These are phyloP conservation scores for Tridacna crocea DNA, from an alignment of 2,888 invertebrate species.

Conservation along the genomic window DNA sequence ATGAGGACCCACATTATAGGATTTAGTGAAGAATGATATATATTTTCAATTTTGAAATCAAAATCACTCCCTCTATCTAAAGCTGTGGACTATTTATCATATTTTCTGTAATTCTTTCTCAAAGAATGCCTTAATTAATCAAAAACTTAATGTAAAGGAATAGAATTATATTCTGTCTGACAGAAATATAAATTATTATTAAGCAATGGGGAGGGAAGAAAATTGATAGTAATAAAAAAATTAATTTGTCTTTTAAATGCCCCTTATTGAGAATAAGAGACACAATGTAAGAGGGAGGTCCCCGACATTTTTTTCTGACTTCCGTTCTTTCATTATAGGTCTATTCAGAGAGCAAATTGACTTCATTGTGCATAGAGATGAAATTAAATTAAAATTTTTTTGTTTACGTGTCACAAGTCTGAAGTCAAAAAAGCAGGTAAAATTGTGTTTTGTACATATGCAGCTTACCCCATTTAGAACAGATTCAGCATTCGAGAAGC, in stretches of 20 bases:
- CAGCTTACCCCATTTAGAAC: not conserved
- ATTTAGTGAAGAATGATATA: no score
- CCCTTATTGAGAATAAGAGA: not conserved
- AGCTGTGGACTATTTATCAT: no score
- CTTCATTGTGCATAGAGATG: conserved; percentile 20
- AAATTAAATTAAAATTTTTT: conserved; percentile 47
- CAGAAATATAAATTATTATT: no score
- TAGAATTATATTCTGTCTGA: no score
- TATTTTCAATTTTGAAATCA: no score
- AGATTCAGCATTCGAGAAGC: no score
- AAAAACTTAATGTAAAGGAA: no score
- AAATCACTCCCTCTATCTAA: no score
- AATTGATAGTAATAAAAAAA: not conserved
- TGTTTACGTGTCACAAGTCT: conserved; percentile 44
- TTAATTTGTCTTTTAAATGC: not conserved
- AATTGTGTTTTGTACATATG: not conserved
- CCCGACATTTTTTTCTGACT: not conserved
- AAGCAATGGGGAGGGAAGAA: not conserved
- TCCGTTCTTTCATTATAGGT: conserved; percentile 5
- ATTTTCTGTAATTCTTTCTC: no score
- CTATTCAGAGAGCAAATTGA: conserved; percentile 24
- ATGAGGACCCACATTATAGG: no score
- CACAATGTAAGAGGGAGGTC: not conserved
- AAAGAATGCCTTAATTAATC: no score
- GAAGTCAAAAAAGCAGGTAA: conserved; percentile 5